phyloP scores from a whole-genome alignment of 2,113 vertebrate species.

The Propithecus coquereli region DNA sequence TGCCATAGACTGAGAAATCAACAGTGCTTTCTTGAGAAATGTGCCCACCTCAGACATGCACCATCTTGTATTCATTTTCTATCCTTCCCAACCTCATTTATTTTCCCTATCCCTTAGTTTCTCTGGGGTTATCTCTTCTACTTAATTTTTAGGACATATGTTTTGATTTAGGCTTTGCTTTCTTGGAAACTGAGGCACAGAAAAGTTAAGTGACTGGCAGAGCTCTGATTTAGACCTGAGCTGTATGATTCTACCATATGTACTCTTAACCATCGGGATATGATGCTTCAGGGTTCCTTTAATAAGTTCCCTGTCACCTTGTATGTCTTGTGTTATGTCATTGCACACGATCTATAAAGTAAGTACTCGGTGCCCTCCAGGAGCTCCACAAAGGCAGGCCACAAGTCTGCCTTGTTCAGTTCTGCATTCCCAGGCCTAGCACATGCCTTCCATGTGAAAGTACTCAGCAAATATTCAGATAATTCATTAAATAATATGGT shows the following conservation, averaged over 20 bases:
- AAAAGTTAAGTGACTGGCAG: background rate
- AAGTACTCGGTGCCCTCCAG: background rate
- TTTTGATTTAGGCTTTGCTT: background rate
- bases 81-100: background rate
- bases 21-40: background rate
- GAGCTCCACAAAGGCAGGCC: too few relatives aligned
- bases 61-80: background rate
- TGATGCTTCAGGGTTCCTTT: background rate
- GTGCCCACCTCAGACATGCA: background rate
- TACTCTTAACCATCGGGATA: background rate
- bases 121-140: background rate
- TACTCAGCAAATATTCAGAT: background rate
- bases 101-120: background rate
- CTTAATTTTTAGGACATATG: background rate
- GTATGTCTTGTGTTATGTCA: background rate
- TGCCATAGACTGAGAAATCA: background rate
- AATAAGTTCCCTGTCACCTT: background rate
- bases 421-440: background rate
- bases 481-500: background rate
- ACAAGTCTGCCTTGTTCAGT: background rate
- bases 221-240: background rate
- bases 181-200: background rate
- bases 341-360: background rate
- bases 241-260: background rate
- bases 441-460: background rate